Evolutionary conservation across 1,140 invertebrate species (phyloP).

Genomic region (Dufourea novaeangliae): DNA sequence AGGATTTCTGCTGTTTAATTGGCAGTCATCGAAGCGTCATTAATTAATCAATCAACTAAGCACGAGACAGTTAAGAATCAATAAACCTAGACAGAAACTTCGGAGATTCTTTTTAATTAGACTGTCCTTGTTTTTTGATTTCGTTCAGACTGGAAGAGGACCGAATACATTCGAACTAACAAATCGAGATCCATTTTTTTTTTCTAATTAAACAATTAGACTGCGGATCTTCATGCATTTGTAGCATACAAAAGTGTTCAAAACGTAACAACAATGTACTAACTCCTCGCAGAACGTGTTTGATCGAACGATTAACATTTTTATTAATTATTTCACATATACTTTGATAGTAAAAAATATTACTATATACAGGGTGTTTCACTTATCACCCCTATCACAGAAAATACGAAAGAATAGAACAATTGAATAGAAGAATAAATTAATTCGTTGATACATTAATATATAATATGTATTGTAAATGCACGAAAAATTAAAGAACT

Average conservation of each 20-base stretch:
- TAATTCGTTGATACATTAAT: too few species aligned
- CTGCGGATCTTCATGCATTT: background rate
- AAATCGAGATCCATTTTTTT: background rate
- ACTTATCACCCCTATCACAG: too few species aligned
- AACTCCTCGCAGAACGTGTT: too few species aligned
- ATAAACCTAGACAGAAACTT: background rate
- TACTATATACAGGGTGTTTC: too few species aligned
- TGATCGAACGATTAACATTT: too few species aligned
- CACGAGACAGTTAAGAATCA: background rate
- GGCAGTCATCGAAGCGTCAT: slow-evolving; percentile 41
- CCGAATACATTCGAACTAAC: background rate
- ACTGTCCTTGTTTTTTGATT: background rate
- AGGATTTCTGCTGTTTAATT: slow-evolving; percentile 58
- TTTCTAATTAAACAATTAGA: background rate
- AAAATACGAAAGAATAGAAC: too few species aligned
- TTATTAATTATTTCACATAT: too few species aligned
- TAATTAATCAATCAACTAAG: slow-evolving; percentile 24
- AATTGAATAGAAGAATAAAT: too few species aligned
- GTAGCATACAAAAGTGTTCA: background rate
- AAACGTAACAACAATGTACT: background rate
- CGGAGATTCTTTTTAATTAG: background rate
- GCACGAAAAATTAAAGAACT: too few species aligned
- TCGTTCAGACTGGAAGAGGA: background rate
- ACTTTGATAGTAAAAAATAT: too few species aligned
- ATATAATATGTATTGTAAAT: too few species aligned